A percentile compares a stretch with the other conserved stretches of the same genome.
Evolutionary conservation across 2,888 invertebrate genomes (phyloP).

Genomic region (Stenoptilia bipunctidactyla): DNA sequence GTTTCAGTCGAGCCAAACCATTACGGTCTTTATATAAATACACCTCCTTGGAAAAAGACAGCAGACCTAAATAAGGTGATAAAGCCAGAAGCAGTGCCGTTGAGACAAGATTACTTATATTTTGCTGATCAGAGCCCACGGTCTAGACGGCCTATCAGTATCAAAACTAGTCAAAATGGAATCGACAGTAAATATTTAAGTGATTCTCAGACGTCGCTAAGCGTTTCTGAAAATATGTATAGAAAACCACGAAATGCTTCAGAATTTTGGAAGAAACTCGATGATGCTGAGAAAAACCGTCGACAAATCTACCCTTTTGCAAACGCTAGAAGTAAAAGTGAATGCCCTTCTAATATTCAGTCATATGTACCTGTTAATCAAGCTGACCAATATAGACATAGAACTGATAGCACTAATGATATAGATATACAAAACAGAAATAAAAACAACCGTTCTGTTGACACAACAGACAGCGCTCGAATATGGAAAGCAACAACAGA

Average conservation of each 20-base stretch:
- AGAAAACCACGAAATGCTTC: slow-evolving; percentile 65
- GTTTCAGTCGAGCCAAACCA: slow-evolving; percentile 64
- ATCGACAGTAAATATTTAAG: slow-evolving; percentile 58
- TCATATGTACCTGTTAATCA: slow-evolving; percentile 27
- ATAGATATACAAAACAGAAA: slow-evolving; percentile 39
- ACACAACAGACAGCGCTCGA: slow-evolving; percentile 50
- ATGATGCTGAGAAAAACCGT: slow-evolving; percentile 57
- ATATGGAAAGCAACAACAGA: slow-evolving; percentile 64
- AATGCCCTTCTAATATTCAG: slow-evolving; percentile 36
- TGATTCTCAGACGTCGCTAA: slow-evolving; percentile 56
- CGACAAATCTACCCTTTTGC: slow-evolving; percentile 42
- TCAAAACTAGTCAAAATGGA: slow-evolving; percentile 64
- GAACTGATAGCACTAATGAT: slow-evolving; percentile 24
- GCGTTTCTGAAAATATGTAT: slow-evolving; percentile 36
- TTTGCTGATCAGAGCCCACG: slow-evolving; percentile 80
- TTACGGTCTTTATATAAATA: slow-evolving; percentile 51
- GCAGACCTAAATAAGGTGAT: slow-evolving; percentile 32
- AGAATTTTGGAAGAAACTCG: slow-evolving; percentile 76
- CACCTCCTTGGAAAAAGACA: slow-evolving; percentile 51
- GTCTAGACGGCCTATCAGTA: slow-evolving; percentile 79
- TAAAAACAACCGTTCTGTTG: slow-evolving; percentile 34
- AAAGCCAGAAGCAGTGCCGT: slow-evolving; percentile 50
- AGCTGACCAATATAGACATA: slow-evolving; percentile 28
- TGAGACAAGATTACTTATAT: slow-evolving; percentile 72
- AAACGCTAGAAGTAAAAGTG: slow-evolving; percentile 47